These are phyloP conservation scores for Falco biarmicus DNA, from an alignment of 2,797 vertebrate species.

Conservation along the genomic window DNA sequence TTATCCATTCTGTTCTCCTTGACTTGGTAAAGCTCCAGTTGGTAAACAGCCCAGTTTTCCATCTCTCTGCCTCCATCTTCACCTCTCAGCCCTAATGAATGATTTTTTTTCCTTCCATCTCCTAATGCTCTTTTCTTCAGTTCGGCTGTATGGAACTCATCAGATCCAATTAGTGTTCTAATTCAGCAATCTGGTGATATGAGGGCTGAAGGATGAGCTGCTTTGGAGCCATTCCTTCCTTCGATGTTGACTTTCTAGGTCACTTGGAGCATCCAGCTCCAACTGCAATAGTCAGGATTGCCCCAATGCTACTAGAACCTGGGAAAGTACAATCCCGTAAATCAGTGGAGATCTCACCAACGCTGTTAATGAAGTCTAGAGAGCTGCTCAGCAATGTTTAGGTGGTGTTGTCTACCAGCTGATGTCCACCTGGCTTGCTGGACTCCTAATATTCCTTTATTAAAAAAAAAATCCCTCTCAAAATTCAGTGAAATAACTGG, in stretches of 20 bases:
- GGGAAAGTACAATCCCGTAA: neutral
- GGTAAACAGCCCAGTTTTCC: slow-evolving; percentile 53
- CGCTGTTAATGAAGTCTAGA: rapidly evolving
- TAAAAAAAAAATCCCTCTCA: neutral
- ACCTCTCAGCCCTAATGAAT: slow-evolving; percentile 49
- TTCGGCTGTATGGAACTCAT: neutral
- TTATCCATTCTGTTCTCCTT: slow-evolving; percentile 48
- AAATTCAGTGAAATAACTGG: neutral
- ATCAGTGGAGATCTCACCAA: neutral
- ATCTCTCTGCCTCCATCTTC: slow-evolving; percentile 53
- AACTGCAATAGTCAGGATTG: neutral
- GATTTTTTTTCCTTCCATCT: slow-evolving; percentile 42
- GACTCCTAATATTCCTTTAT: neutral
- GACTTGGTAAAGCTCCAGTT: slow-evolving; percentile 52
- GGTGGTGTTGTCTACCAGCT: neutral
- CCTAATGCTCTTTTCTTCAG: slow-evolving; percentile 23
- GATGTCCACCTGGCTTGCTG: rapidly evolving
- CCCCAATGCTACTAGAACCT: neutral
- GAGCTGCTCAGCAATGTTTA: neutral
- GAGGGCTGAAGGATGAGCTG: neutral
- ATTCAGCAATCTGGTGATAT: slow-evolving; percentile 1
- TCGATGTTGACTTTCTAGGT: neutral
- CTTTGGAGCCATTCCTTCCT: neutral
- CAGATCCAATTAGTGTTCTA: neutral
- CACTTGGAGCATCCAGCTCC: neutral